phyloP scores from a whole-genome alignment of 2,888 invertebrate genomes.

The Pyrrhosoma nymphula region DNA sequence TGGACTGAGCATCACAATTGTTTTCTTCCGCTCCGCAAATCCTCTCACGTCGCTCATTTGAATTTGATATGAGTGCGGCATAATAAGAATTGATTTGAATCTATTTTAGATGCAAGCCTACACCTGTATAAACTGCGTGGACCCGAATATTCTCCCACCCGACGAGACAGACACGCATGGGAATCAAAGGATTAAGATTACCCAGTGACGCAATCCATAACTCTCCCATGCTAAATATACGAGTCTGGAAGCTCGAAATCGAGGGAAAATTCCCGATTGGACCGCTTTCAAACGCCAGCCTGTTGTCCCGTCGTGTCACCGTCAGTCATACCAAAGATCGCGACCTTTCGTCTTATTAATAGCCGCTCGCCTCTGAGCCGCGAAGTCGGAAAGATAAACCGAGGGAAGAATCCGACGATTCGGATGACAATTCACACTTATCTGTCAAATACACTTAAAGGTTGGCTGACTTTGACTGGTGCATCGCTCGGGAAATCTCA shows the following conservation, averaged over 20 bases:
- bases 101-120: background rate
- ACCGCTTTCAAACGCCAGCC: background rate
- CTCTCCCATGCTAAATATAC: background rate
- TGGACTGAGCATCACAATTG: too few species aligned
- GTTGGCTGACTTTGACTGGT: too few species aligned
- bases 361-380: background rate
- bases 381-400: background rate
- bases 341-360: constrained; percentile 17
- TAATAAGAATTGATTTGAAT: background rate
- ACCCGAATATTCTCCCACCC: background rate
- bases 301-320: background rate
- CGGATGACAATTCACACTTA: background rate
- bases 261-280: constrained; percentile 29
- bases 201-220: background rate
- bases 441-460: background rate
- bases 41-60: too few species aligned
- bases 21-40: too few species aligned
- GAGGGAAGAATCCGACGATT: background rate
- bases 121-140: background rate
- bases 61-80: background rate
- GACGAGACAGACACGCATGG: background rate
- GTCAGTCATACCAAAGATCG: background rate
- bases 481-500: too few species aligned
- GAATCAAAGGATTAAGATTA: constrained; percentile 11
- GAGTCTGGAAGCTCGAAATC: background rate